A percentile compares a stretch with the other conserved stretches of the same genome.
phyloP scores from a whole-genome alignment of 64 coral and sea anemone genomes.

The Pachyseris speciosa region DNA sequence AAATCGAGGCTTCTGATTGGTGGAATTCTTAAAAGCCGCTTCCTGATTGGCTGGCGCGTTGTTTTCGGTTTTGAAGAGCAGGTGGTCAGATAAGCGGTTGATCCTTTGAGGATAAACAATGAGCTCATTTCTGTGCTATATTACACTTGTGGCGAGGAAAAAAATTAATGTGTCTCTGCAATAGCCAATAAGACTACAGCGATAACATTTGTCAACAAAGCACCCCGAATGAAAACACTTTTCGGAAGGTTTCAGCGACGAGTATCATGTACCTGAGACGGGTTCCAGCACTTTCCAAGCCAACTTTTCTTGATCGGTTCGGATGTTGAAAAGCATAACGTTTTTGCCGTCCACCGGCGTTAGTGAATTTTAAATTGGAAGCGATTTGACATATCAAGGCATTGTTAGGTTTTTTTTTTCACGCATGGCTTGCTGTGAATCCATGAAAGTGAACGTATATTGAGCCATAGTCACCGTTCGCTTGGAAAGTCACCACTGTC shows the following conservation, averaged over 20 bases:
- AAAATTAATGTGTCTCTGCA: conserved; percentile 24
- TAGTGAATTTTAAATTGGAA: neutral
- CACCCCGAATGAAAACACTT: neutral
- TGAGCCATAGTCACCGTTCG: neutral
- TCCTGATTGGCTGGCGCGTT: neutral
- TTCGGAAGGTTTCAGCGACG: neutral
- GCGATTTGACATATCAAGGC: conserved; percentile 1
- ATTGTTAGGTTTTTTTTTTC: neutral
- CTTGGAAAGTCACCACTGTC: neutral
- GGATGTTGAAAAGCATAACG: neutral
- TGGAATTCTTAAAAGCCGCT: neutral
- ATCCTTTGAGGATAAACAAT: conserved; percentile 46
- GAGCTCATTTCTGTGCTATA: conserved; percentile 54
- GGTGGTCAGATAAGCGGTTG: conserved; percentile 1
- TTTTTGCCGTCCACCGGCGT: neutral
- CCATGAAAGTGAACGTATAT: neutral
- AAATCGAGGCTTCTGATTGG: conserved; percentile 1
- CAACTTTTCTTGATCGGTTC: neutral
- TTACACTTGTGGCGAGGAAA: conserved; percentile 26
- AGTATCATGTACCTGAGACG: neutral
- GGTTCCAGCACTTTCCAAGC: neutral
- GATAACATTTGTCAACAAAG: conserved; percentile 11
- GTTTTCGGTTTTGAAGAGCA: neutral
- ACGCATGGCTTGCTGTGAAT: neutral
- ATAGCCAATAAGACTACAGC: conserved; percentile 22